Conservation (phyloP, 2,113 vertebrate species). For the Melanerpes aurifrons region DNA sequence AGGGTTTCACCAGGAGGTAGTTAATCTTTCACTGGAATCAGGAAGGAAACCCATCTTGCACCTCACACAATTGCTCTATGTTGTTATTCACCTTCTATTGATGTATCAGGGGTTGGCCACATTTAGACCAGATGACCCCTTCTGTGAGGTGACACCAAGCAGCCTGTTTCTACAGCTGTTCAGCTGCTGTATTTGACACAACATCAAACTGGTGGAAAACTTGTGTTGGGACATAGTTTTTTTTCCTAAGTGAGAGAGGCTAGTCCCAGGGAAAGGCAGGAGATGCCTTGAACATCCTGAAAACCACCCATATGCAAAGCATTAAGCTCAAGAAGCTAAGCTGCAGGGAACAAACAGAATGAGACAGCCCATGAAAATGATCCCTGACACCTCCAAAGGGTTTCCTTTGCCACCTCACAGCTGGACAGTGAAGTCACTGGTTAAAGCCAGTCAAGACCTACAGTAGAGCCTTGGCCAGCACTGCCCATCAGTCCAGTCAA, state of each 20-base stretch:
- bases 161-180: background rate
- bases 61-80: background rate
- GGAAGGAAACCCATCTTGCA: background rate
- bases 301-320: background rate
- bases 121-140: background rate
- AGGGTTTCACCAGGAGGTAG: background rate
- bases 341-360: background rate
- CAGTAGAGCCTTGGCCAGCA: accelerated
- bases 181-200: background rate
- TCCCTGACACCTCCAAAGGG: background rate
- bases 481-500: background rate
- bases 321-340: background rate
- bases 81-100: accelerated
- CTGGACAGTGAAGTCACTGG: background rate
- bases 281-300: background rate
- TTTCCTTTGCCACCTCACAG: background rate
- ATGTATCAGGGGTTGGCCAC: background rate
- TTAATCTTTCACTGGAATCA: background rate
- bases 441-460: background rate
- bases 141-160: background rate
- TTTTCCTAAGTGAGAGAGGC: background rate
- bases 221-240: background rate
- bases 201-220: background rate
- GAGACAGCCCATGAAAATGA: background rate
- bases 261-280: background rate